Base-by-base conservation (phyloP, 2,888 invertebrate species). In the Pyrochroa serraticornis region DNA sequence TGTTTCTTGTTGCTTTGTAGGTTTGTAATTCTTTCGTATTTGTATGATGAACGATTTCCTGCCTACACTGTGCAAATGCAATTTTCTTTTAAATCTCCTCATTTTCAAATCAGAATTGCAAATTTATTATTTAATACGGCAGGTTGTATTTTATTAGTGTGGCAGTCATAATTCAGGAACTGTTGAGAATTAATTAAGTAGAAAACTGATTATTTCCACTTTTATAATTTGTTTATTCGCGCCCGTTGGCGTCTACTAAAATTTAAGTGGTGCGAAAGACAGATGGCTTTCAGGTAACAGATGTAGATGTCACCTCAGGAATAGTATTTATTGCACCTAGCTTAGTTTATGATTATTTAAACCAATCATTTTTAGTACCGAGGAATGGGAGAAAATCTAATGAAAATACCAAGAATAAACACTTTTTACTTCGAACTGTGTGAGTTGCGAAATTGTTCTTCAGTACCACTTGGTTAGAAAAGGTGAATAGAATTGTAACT, bases 11-110 rank as follows among this genome's bases (percentile, higher is more conserved):
- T 70, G 60, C 63, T 65, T 67, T 58, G 58, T 58, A 64, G 62
- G 56, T 64, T 69, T 65, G 63, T 66, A 65, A 64, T 69, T 68
- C 67, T 68, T 68, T 67, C 61, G 59, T 61, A 62, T 68, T 69
- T 60, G 64, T 65, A 68, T 62, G 62, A 62, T 58, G 51, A 58
- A 62, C 62, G 58, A 55, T 62, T 62, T 62, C 62, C 62, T 54
- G 62, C 55, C 51, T 48, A 30, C 41, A 50, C 50, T 46, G 32
- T 56, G 47, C 22, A 32, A 55, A 44, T 50, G 58, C 51, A 53
- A 61, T 58, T 61, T 58, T 58, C 54, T 58, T 52, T 33, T 9
- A 44, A 42, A 52, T 45, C 37, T 41, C 46, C 7, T 39, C 45
- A 45, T 59, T 50, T 39, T 34, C 30, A 12, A 48, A 60, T 56